phyloP scores from a whole-genome alignment of 2,888 invertebrate genomes.

The Chromoteleia sp. region DNA sequence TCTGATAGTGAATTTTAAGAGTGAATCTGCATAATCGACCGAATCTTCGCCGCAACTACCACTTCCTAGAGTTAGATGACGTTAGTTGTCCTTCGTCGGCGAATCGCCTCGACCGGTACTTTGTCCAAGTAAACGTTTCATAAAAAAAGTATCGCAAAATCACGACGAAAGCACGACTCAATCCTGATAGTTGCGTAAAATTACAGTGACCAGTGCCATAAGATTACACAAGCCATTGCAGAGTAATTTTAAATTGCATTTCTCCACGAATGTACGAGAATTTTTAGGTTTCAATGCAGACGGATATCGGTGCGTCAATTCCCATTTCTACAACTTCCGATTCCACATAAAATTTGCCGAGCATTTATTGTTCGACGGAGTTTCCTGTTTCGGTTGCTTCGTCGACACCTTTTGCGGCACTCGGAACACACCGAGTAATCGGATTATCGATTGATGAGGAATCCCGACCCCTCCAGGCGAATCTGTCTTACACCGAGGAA shows the following conservation, averaged over 20 bases:
- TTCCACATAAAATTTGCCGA: not conserved
- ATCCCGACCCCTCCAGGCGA: conserved; percentile 34
- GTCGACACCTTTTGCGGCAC: conserved; percentile 21
- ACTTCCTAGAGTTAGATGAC: conserved; percentile 27
- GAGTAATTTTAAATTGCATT: no score
- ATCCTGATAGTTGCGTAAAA: no score
- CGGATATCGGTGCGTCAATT: not conserved
- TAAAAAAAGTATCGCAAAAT: no score
- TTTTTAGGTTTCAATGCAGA: no score
- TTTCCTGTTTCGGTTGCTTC: conserved; percentile 4
- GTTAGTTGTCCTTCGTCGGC: conserved; percentile 11
- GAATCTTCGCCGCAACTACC: not conserved
- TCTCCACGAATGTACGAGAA: no score
- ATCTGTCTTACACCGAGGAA: conserved; percentile 18
- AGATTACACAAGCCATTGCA: no score
- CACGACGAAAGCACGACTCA: no score
- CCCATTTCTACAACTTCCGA: not conserved
- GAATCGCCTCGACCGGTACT: no score
- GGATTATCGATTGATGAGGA: conserved; percentile 43
- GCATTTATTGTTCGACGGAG: conserved; percentile 10
- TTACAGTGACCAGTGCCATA: no score
- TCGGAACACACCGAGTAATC: conserved; percentile 7
- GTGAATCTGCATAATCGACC: conserved; percentile 14
- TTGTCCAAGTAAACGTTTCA: no score
- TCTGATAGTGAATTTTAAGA: no score